phyloP scores from a whole-genome alignment of 30 jellyfish, hydroid and myxozoan species.

The Turritopsis dohrnii region DNA sequence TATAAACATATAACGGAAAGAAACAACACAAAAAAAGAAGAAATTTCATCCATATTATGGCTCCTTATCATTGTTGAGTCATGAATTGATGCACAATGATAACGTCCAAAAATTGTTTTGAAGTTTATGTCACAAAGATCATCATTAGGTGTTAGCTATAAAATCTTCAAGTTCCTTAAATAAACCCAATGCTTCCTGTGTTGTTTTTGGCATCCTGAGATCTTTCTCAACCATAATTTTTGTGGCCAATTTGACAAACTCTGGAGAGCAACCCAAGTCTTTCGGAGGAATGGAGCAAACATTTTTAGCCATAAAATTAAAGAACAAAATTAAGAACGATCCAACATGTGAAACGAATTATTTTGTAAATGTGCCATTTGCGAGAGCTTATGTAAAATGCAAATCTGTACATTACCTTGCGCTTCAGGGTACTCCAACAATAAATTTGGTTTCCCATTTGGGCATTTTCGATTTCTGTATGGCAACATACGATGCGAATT shows the following conservation, averaged over 20 bases:
- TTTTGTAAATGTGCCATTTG: too few relatives aligned
- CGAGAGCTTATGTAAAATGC: too few relatives aligned
- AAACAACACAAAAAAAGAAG: too few relatives aligned
- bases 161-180: background rate
- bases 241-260: background rate
- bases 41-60: too few relatives aligned
- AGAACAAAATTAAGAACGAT: too few relatives aligned
- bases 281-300: background rate
- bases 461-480: background rate
- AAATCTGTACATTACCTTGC: background rate
- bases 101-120: too few relatives aligned
- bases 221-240: background rate
- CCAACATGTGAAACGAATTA: too few relatives aligned
- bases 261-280: slow-evolving; percentile 6
- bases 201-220: background rate
- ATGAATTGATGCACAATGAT: too few relatives aligned
- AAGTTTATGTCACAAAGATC: too few relatives aligned
- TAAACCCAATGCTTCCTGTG: slow-evolving; percentile 4
- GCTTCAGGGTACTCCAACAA: background rate
- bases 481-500: slow-evolving; percentile 2
- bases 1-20: too few relatives aligned
- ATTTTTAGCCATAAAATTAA: background rate
- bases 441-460: slow-evolving; percentile 15
- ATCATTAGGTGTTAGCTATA: background rate
- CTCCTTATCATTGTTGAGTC: too few relatives aligned